Base-by-base conservation (phyloP, 2,888 invertebrate genomes). In the Epinotia demarniana region DNA sequence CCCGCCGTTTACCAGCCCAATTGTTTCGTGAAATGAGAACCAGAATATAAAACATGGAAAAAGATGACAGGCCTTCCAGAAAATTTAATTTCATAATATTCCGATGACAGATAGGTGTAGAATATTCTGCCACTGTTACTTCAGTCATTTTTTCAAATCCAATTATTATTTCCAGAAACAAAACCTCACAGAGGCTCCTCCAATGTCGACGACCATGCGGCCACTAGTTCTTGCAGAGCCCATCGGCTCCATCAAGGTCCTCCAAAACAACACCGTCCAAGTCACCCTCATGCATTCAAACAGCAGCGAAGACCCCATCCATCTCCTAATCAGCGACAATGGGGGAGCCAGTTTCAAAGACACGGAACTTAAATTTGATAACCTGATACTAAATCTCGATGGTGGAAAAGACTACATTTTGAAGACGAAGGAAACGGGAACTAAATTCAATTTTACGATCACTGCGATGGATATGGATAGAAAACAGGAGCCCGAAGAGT, bases 191-290 rank as follows among this genome's bases (percentile, higher is more conserved):
- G 33, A 43, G n/a, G 81, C 83, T 5, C 82, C 72, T 62, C 53
- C 53, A 27, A 74, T 72, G 0, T 81, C 84, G 75, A 77, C 84
- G 5, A 85, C 86, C 23, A 79, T 80, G 16, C 78, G 83, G 67
- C 92, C 93, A 1, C 77, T 92, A 9, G 90, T 90, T 2, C 78
- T 91, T 53, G 73, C 84, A 0, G 94, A 94, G 82, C 94, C 94
- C 0, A 94, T 94, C 43, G 90, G 91, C 1, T 93, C 94, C 18
- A 89, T 94, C 2, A 92, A 89, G 81, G 93, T 94, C 0, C 85
- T 94, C 0, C 91, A 92, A 74, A 94, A 94, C 78, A 94, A 94
- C 78, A 91, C 90, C 1, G 93, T 94, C 0, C 92, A 93, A 87
- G 93, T 94, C 0, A 91, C 92, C 77, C 81, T 94, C 0, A 92